Conservation (phyloP, 2,113 vertebrate species). For the Tringa solitaria region DNA sequence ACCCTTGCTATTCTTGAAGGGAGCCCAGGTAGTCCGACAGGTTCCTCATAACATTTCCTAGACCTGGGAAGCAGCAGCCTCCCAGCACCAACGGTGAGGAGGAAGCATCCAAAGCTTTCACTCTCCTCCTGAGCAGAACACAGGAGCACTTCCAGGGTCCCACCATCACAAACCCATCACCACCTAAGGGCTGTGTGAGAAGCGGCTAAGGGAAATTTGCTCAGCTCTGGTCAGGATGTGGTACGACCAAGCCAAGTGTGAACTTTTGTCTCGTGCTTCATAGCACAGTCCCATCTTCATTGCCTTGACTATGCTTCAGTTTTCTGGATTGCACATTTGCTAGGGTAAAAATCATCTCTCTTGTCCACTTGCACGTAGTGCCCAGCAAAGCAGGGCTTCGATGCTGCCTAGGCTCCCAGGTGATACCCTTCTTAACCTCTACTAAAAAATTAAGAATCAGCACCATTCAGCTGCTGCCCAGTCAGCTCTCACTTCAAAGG, state of each 20-base stretch:
- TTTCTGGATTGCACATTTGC: not conserved
- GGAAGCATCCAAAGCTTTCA: not conserved
- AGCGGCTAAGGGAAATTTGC: not conserved
- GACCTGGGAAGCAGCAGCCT: not conserved
- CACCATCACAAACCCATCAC: not conserved
- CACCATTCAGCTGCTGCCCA: not conserved
- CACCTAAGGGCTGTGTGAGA: no score
- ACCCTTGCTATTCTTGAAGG: not conserved
- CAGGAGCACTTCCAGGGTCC: not conserved
- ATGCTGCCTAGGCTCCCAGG: not conserved
- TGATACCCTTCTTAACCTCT: not conserved
- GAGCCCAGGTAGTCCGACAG: not conserved
- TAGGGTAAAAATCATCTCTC: not conserved
- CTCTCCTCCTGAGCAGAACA: not conserved
- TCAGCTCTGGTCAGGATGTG: not conserved
- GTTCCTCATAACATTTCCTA: not conserved
- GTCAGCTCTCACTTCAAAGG: not conserved
- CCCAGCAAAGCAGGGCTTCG: not conserved
- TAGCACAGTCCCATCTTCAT: not conserved
- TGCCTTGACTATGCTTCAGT: not conserved
- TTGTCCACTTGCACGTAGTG: not conserved
- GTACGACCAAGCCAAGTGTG: not conserved
- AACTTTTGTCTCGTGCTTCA: not conserved
- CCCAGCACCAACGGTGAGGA: not conserved
- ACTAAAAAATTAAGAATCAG: not conserved